Evolutionary conservation across 2,888 invertebrate species (phyloP).

Genomic region (Hydropsyche betteni): DNA sequence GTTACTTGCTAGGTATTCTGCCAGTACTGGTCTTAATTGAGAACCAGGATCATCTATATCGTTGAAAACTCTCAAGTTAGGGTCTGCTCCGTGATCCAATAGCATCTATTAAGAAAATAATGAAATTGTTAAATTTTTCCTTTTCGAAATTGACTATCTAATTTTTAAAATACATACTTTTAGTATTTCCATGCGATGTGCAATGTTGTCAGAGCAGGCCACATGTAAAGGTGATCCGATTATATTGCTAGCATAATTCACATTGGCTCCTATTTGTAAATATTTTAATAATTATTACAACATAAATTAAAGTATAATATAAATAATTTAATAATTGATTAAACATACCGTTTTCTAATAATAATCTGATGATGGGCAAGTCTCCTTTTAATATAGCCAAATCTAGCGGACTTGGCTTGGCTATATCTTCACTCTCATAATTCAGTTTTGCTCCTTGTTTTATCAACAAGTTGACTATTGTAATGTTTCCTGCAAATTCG

Average conservation of each 20-base stretch:
- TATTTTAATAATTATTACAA: not conserved
- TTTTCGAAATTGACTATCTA: not conserved
- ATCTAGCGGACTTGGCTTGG: slow-evolving; percentile 84
- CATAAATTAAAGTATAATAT: slow-evolving; percentile 31
- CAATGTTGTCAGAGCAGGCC: slow-evolving; percentile 81
- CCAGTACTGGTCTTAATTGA: slow-evolving; percentile 78
- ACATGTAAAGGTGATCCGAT: slow-evolving; percentile 85
- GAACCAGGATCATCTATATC: slow-evolving; percentile 74
- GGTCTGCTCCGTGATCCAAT: slow-evolving; percentile 76
- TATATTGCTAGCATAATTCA: slow-evolving; percentile 81
- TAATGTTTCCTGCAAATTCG: slow-evolving; percentile 65
- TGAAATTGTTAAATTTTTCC: not conserved
- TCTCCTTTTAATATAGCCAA: slow-evolving; percentile 86
- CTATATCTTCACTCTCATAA: slow-evolving; percentile 69
- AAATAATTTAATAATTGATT: slow-evolving; percentile 10
- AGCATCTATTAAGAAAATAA: slow-evolving; percentile 64
- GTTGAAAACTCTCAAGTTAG: slow-evolving; percentile 77
- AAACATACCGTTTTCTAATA: slow-evolving; percentile 72
- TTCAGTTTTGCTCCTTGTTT: slow-evolving; percentile 83
- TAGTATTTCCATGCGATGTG: slow-evolving; percentile 72
- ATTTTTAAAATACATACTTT: slow-evolving; percentile 56
- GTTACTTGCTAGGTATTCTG: slow-evolving; percentile 83
- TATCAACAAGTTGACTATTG: slow-evolving; percentile 80
- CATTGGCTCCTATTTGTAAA: slow-evolving; percentile 72
- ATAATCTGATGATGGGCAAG: slow-evolving; percentile 73